Evolutionary conservation across 2,888 invertebrate species (phyloP).

Genomic region (Onthophagus sagittarius): DNA sequence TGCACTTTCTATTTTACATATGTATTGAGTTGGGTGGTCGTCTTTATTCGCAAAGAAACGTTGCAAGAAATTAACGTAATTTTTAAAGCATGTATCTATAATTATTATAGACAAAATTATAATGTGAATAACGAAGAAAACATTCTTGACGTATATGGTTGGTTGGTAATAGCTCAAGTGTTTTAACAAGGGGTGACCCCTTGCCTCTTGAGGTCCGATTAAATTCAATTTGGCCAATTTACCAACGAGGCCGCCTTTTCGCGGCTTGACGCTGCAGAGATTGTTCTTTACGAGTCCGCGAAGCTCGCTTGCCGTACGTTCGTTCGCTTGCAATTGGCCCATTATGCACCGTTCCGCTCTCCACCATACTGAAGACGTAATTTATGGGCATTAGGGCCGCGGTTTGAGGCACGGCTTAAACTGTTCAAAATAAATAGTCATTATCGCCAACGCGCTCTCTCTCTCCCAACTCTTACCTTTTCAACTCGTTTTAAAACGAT

Average conservation of each 20-base stretch:
- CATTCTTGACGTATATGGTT: not conserved
- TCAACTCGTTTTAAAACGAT: too few species aligned
- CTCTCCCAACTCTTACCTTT: not conserved
- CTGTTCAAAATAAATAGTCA: conserved; percentile 13
- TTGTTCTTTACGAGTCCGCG: conserved; percentile 10
- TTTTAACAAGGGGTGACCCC: not conserved
- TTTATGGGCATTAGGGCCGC: conserved; percentile 10
- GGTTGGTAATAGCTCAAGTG: not conserved
- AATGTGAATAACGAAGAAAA: not conserved
- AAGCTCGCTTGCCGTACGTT: not conserved
- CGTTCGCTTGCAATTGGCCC: conserved; percentile 1
- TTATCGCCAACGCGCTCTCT: conserved; percentile 1
- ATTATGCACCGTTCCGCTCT: conserved; percentile 5
- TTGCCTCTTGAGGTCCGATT: not conserved
- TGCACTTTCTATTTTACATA: not conserved
- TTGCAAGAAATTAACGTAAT: too few species aligned
- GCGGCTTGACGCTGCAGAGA: not conserved
- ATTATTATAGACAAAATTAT: not conserved
- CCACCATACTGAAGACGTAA: not conserved
- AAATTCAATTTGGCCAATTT: not conserved
- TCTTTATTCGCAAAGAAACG: not conserved
- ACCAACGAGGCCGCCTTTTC: not conserved
- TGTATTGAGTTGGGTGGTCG: not conserved
- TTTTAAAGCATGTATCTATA: too few species aligned
- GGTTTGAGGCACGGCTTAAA: conserved; percentile 10